Conservation (phyloP, 2,888 invertebrate species). For the Drosophila atripex region DNA sequence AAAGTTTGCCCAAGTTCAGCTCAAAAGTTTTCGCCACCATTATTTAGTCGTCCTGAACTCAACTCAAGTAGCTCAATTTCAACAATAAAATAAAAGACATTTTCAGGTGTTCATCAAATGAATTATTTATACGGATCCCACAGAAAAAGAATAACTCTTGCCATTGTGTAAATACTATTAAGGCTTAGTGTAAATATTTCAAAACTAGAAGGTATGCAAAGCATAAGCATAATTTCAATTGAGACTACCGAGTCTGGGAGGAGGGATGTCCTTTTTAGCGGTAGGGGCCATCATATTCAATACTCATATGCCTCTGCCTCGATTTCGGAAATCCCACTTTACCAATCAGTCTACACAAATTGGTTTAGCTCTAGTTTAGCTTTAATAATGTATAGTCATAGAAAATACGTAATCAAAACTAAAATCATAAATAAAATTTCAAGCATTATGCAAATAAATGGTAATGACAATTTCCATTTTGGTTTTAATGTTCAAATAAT, state of each 20-base stretch:
- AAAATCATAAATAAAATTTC: conserved; percentile 51
- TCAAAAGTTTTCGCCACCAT: conserved; percentile 42
- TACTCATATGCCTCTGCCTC: not conserved
- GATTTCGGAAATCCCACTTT: not conserved
- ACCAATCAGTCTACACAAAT: not conserved
- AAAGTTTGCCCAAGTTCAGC: conserved; percentile 51
- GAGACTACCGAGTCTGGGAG: conserved; percentile 26
- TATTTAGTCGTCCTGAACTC: conserved; percentile 32
- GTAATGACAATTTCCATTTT: conserved; percentile 22
- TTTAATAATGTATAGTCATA: conserved; percentile 37
- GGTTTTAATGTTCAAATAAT: conserved; percentile 22
- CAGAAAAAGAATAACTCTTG: conserved; percentile 14
- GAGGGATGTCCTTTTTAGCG: not conserved
- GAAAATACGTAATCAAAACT: conserved; percentile 60
- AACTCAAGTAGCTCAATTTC: conserved; percentile 63
- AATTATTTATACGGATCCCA: conserved; percentile 51
- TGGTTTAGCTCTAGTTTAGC: conserved; percentile 52
- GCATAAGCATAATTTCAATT: conserved; percentile 55
- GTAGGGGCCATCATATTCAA: not conserved
- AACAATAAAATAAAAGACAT: conserved; percentile 60
- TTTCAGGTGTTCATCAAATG: conserved; percentile 70
- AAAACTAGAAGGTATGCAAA: conserved; percentile 50
- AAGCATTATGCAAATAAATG: conserved; percentile 42
- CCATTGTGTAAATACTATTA: conserved; percentile 36
- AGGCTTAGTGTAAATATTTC: conserved; percentile 50